Evolutionary conservation across 2,113 vertebrate genomes (phyloP).

Genomic region (Etia nguti): DNA sequence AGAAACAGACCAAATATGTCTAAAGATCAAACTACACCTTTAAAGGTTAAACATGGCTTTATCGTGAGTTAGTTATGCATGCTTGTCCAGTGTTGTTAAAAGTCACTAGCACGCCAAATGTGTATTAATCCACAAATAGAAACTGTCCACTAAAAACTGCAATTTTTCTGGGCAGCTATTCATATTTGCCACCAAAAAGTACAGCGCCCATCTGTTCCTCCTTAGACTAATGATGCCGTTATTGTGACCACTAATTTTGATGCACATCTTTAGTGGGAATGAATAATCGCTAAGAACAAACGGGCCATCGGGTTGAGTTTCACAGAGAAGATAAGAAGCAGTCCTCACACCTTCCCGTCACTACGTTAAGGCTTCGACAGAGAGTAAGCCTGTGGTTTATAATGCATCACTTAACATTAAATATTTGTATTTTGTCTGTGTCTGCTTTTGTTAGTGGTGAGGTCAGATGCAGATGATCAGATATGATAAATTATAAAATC

Average conservation of each 20-base stretch:
- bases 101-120: not conserved
- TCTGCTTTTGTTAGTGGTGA: not conserved
- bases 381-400: not conserved
- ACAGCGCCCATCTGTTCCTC: not conserved
- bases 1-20: not conserved
- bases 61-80: not conserved
- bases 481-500: conserved; percentile 15
- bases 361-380: not conserved
- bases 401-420: conserved; percentile 11
- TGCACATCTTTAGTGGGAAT: not conserved
- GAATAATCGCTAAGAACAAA: not conserved
- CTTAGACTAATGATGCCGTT: not conserved
- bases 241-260: not conserved
- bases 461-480: conserved; percentile 9
- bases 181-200: not conserved
- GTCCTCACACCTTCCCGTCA: not conserved
- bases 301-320: not conserved
- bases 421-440: not conserved
- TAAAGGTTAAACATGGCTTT: not conserved
- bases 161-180: not conserved
- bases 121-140: not conserved
- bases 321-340: not conserved
- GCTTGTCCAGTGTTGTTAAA: not conserved
- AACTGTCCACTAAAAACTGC: not conserved
- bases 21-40: not conserved